phyloP scores from a whole-genome alignment of 2,113 vertebrate species.

The Pollachius pollachius region DNA sequence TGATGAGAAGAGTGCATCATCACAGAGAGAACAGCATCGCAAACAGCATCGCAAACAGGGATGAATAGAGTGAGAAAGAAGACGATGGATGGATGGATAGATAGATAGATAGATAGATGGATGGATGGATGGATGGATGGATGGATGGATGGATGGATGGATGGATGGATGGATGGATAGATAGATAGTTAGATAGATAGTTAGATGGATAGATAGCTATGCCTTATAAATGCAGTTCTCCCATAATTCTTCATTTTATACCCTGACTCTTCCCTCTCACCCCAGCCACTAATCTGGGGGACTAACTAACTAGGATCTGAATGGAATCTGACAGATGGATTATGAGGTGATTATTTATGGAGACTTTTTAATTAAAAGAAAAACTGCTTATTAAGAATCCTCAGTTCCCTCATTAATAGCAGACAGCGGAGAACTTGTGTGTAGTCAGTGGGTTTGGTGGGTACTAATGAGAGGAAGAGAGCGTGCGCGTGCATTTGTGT shows the following conservation, averaged over 20 bases:
- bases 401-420: slow-evolving; percentile 74
- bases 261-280: slow-evolving; percentile 23
- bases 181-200: too few species aligned
- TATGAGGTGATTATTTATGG: slow-evolving; percentile 80
- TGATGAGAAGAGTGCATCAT: background rate
- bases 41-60: background rate
- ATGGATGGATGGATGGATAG: too few species aligned
- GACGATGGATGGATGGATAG: background rate
- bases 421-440: slow-evolving; percentile 59
- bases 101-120: slow-evolving; percentile 26
- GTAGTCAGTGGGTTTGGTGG: slow-evolving; percentile 64
- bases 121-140: slow-evolving; percentile 15
- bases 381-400: slow-evolving; percentile 78
- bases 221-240: too few species aligned
- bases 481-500: too few species aligned
- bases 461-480: slow-evolving; percentile 66
- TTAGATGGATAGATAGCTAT: too few species aligned
- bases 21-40: background rate
- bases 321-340: slow-evolving; percentile 76
- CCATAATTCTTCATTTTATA: background rate
- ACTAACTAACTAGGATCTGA: slow-evolving; percentile 67
- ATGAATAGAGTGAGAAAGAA: slow-evolving; percentile 12
- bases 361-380: slow-evolving; percentile 80
- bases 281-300: slow-evolving; percentile 41
- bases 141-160: too few species aligned